A percentile compares a stretch with the other conserved stretches of the same genome.
Evolutionary conservation across 2,113 vertebrate species (phyloP).

Genomic region (Sander lucioperca): DNA sequence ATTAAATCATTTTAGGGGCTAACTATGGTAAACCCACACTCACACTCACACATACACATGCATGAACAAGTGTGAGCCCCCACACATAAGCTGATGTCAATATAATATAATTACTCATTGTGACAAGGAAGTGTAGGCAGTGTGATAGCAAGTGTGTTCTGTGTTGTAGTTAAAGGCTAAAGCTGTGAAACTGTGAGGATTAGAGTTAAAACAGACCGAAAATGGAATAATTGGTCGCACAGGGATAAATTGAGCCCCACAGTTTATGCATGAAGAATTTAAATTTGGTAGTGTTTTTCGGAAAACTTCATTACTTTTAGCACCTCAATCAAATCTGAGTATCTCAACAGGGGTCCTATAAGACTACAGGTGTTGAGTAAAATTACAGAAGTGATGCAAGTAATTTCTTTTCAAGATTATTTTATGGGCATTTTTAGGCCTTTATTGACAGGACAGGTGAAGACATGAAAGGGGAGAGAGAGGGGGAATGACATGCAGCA

Average conservation of each 20-base stretch:
- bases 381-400: neutral
- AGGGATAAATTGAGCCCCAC: conserved; percentile 10
- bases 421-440: too few relatives aligned
- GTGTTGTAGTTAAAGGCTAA: conserved; percentile 68
- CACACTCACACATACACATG: conserved; percentile 41
- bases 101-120: conserved; percentile 74
- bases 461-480: too few relatives aligned
- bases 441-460: too few relatives aligned
- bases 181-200: conserved; percentile 70
- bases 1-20: conserved; percentile 57
- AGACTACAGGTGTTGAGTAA: neutral
- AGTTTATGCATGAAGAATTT: neutral
- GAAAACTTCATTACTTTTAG: neutral
- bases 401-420: neutral
- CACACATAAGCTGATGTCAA: conserved; percentile 71
- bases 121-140: conserved; percentile 71
- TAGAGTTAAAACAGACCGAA: conserved; percentile 36
- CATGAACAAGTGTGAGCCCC: conserved; percentile 59
- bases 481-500: too few relatives aligned
- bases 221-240: conserved; percentile 45
- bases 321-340: neutral
- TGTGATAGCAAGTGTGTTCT: conserved; percentile 64
- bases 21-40: conserved; percentile 42
- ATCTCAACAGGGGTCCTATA: neutral
- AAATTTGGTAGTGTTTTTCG: conserved; percentile 7